Evolutionary conservation across 2,888 invertebrate genomes (phyloP).

Genomic region (Idaea aversata): DNA sequence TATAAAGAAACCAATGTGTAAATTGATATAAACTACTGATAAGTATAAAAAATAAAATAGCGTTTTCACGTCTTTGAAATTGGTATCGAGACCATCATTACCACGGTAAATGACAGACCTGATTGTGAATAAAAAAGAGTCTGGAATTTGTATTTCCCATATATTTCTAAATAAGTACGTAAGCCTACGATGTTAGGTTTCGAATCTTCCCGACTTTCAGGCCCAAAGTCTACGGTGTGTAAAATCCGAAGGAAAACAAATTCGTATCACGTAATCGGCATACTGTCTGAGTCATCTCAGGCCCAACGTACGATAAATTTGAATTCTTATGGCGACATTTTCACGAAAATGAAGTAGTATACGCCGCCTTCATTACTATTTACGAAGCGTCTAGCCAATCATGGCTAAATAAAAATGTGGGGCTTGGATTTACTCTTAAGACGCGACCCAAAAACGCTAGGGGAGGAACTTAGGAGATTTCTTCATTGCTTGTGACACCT

Average conservation of each 20-base stretch:
- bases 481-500: background rate
- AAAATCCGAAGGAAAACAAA: constrained; percentile 35
- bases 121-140: no score
- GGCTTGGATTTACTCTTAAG: constrained; percentile 38
- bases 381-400: constrained; percentile 42
- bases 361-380: constrained; percentile 33
- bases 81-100: no score
- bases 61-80: no score
- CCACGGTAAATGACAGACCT: no score
- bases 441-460: constrained; percentile 23
- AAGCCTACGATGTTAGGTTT: background rate
- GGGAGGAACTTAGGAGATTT: background rate
- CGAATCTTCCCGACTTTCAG: background rate
- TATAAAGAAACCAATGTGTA: no score
- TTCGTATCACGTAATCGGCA: constrained; percentile 62
- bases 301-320: constrained; percentile 54
- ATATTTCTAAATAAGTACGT: background rate
- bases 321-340: constrained; percentile 55
- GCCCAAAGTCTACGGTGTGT: constrained; percentile 9
- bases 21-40: no score
- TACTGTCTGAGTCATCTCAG: constrained; percentile 59
- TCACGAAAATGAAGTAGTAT: constrained; percentile 43
- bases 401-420: constrained; percentile 43
- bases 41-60: no score
- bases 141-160: no score